These are phyloP conservation scores for Dascyllus trimaculatus DNA, from an alignment of 2,113 vertebrate genomes.

Conservation along the genomic window DNA sequence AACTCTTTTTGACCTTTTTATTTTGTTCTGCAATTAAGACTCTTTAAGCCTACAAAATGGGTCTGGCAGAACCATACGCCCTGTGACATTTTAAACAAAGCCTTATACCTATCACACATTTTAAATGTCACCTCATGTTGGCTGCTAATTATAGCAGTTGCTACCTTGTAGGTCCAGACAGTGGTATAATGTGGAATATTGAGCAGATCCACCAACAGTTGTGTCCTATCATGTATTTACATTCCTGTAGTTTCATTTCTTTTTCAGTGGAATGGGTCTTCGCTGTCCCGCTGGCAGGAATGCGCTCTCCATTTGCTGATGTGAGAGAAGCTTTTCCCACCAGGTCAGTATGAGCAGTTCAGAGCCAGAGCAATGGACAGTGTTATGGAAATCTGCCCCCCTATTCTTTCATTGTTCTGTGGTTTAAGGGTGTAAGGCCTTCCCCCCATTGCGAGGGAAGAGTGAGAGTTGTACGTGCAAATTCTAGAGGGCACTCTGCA, in stretches of 20 bases:
- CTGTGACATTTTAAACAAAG: slow-evolving; percentile 52
- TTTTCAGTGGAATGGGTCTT: slow-evolving; percentile 4
- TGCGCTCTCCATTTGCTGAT: slow-evolving; percentile 1
- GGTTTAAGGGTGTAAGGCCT: slow-evolving; percentile 47
- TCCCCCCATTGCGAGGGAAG: slow-evolving; percentile 39
- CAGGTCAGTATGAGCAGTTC: slow-evolving; percentile 57
- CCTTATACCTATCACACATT: slow-evolving; percentile 33
- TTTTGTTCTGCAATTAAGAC: slow-evolving; percentile 44
- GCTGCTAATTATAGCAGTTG: slow-evolving; percentile 43
- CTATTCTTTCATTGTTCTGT: slow-evolving; percentile 75
- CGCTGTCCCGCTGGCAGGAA: slow-evolving; percentile 19
- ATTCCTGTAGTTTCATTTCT: slow-evolving; percentile 24
- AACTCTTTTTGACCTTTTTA: slow-evolving; percentile 25
- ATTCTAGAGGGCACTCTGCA: slow-evolving; percentile 51
- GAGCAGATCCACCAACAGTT: neutral
- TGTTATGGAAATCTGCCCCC: slow-evolving; percentile 77
- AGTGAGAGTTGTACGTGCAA: slow-evolving; percentile 56
- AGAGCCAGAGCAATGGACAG: slow-evolving; percentile 55
- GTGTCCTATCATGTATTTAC: slow-evolving; percentile 26
- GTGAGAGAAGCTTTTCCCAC: slow-evolving; percentile 53
- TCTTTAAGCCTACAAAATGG: slow-evolving; percentile 29
- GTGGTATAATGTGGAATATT: slow-evolving; percentile 30
- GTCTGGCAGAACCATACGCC: slow-evolving; percentile 4
- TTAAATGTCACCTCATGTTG: slow-evolving; percentile 32
- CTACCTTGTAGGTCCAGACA: slow-evolving; percentile 9